These are phyloP conservation scores for Drosophila ogumai DNA, from an alignment of 1,140 invertebrate species.

Conservation along the genomic window DNA sequence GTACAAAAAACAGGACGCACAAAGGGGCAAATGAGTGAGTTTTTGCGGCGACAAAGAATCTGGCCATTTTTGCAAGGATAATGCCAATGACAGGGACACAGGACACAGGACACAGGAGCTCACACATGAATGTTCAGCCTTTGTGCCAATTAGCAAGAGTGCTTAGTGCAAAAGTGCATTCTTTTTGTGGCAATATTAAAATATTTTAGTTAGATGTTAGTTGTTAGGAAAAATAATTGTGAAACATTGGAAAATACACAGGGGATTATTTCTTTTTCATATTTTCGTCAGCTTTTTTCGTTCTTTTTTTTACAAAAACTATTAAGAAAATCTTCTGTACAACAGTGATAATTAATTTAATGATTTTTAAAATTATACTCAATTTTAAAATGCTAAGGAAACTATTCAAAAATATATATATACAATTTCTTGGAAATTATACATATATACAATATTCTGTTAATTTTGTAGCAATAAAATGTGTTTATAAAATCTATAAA, in stretches of 20 bases:
- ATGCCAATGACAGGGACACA: neutral
- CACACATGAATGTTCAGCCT: neutral
- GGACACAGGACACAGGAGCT: neutral
- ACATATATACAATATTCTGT: too few species aligned
- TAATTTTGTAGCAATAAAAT: too few species aligned
- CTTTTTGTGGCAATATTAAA: neutral
- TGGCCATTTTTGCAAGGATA: constrained; percentile 8
- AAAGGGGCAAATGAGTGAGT: constrained; percentile 3
- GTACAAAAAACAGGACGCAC: constrained; percentile 2
- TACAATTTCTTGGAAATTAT: too few species aligned
- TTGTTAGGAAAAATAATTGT: too few species aligned
- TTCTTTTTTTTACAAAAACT: too few species aligned
- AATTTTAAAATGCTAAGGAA: too few species aligned
- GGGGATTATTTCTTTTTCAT: neutral
- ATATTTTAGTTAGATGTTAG: neutral
- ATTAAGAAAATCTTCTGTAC: neutral
- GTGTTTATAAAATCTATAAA: too few species aligned
- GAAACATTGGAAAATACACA: neutral
- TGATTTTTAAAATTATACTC: too few species aligned
- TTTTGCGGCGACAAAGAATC: constrained; percentile 13
- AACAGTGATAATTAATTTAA: neutral
- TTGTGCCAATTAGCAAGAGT: constrained; percentile 1
- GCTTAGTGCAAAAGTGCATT: neutral
- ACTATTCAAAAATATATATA: too few species aligned
- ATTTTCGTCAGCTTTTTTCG: neutral